A percentile compares a stretch with the other conserved stretches of the same genome.
phyloP scores from a whole-genome alignment of 2,113 vertebrate species.

The Callopanchax toddi region DNA sequence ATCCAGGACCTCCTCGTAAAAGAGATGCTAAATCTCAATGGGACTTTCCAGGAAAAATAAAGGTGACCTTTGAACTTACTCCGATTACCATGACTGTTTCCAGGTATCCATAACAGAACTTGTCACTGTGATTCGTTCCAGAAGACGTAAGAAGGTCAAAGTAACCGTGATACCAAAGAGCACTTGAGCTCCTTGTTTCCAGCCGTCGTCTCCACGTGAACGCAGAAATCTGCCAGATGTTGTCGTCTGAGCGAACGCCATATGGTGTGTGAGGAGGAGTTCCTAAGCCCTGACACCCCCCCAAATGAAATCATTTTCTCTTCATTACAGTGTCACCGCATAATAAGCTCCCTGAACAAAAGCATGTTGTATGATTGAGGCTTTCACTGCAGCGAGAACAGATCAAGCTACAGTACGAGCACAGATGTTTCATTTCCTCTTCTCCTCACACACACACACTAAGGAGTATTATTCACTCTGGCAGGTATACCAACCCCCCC shows the following conservation, averaged over 20 bases:
- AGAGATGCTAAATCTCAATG: too few relatives aligned
- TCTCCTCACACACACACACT: background rate
- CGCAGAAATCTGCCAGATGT: conserved; percentile 55
- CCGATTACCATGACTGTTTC: too few relatives aligned
- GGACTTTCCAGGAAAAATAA: too few relatives aligned
- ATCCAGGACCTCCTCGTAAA: too few relatives aligned
- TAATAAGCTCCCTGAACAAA: conserved; percentile 52
- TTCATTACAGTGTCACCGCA: conserved; percentile 59
- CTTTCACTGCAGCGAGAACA: conserved; percentile 7
- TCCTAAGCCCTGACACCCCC: conserved; percentile 16
- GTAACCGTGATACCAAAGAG: too few relatives aligned
- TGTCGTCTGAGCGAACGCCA: conserved; percentile 58
- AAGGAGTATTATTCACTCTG: conserved; percentile 60
- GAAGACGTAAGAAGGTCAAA: too few relatives aligned
- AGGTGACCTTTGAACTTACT: too few relatives aligned
- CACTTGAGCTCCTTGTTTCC: too few relatives aligned
- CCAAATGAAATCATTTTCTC: conserved; percentile 64
- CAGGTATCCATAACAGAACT: too few relatives aligned
- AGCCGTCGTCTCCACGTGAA: background rate
- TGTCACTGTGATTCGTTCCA: too few relatives aligned
- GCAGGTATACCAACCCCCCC: conserved; percentile 52
- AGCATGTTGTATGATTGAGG: background rate
- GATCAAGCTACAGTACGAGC: background rate
- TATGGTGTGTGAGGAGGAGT: conserved; percentile 32
- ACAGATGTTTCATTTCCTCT: conserved; percentile 33